These are phyloP conservation scores for Pelagia noctiluca DNA, from an alignment of 30 jellyfish, hydroid and myxozoan species.

Conservation along the genomic window DNA sequence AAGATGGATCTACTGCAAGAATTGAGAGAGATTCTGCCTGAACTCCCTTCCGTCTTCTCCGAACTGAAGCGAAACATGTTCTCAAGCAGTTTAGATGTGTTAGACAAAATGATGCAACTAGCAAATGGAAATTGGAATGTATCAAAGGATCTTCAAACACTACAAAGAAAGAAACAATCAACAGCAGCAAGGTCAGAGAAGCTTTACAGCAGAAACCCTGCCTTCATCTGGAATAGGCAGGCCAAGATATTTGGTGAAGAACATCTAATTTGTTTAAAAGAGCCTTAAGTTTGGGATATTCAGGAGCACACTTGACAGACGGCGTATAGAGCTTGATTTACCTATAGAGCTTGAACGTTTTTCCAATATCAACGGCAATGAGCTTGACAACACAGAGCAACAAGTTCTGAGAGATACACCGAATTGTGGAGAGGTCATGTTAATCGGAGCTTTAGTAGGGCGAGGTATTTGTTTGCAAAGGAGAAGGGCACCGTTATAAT, in stretches of 20 bases:
- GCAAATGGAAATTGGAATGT: slow-evolving; percentile 12
- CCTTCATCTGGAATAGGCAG: slow-evolving; percentile 38
- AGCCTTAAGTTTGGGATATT: slow-evolving; percentile 22
- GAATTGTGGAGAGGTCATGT: slow-evolving; percentile 25
- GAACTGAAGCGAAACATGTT: slow-evolving; percentile 23
- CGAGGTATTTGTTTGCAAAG: slow-evolving; percentile 19
- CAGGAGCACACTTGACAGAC: slow-evolving; percentile 35
- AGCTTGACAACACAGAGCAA: slow-evolving; percentile 21
- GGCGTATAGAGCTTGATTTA: slow-evolving; percentile 10
- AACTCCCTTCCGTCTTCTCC: not conserved
- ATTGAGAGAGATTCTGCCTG: slow-evolving; percentile 6
- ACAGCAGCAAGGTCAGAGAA: slow-evolving; percentile 5
- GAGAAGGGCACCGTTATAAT: slow-evolving; percentile 47
- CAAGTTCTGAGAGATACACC: slow-evolving; percentile 37
- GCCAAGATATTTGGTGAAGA: slow-evolving; percentile 33
- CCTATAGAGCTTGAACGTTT: slow-evolving; percentile 25
- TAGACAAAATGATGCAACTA: slow-evolving; percentile 20
- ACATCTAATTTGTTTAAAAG: slow-evolving; percentile 11
- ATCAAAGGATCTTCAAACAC: not conserved
- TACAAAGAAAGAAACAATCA: not conserved
- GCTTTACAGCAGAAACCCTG: slow-evolving; percentile 16
- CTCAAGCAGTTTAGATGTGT: slow-evolving; percentile 22
- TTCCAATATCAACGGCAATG: slow-evolving; percentile 24
- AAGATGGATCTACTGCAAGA: slow-evolving; percentile 1
- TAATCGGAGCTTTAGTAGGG: slow-evolving; percentile 20